These are phyloP conservation scores for Porites cylindrica DNA, from an alignment of 92 coral and sea anemone species.

Conservation along the genomic window DNA sequence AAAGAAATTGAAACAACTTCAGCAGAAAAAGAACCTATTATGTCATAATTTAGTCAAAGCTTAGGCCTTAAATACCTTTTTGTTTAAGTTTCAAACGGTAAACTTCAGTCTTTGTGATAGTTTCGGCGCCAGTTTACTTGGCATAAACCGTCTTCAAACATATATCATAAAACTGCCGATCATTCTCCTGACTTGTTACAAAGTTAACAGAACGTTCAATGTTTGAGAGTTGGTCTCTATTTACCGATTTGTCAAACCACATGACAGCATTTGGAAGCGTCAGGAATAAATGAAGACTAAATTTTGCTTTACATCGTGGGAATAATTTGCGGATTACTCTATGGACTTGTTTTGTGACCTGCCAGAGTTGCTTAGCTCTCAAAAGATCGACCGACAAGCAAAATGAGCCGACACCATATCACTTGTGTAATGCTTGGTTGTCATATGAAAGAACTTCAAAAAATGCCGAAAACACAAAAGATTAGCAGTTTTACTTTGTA, in stretches of 20 bases:
- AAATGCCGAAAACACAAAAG: slow-evolving; percentile 54
- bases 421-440: slow-evolving; percentile 38
- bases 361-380: slow-evolving; percentile 41
- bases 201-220: slow-evolving; percentile 58
- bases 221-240: slow-evolving; percentile 58
- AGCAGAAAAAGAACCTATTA: background rate
- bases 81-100: background rate
- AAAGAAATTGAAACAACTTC: slow-evolving; percentile 20
- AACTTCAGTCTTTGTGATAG: slow-evolving; percentile 46
- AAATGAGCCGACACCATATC: slow-evolving; percentile 46
- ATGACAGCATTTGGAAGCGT: slow-evolving; percentile 77
- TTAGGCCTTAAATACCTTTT: background rate
- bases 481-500: slow-evolving; percentile 48
- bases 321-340: slow-evolving; percentile 63
- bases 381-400: slow-evolving; percentile 55
- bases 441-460: slow-evolving; percentile 57
- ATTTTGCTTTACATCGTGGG: slow-evolving; percentile 77
- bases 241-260: slow-evolving; percentile 73
- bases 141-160: slow-evolving; percentile 79
- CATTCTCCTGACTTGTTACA: slow-evolving; percentile 71
- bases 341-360: slow-evolving; percentile 40
- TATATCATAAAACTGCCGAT: slow-evolving; percentile 71
- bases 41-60: background rate
- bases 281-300: slow-evolving; percentile 80
- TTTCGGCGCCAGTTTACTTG: slow-evolving; percentile 64